phyloP scores from a whole-genome alignment of 2,113 vertebrate genomes.

The Aldabrachelys gigantea region DNA sequence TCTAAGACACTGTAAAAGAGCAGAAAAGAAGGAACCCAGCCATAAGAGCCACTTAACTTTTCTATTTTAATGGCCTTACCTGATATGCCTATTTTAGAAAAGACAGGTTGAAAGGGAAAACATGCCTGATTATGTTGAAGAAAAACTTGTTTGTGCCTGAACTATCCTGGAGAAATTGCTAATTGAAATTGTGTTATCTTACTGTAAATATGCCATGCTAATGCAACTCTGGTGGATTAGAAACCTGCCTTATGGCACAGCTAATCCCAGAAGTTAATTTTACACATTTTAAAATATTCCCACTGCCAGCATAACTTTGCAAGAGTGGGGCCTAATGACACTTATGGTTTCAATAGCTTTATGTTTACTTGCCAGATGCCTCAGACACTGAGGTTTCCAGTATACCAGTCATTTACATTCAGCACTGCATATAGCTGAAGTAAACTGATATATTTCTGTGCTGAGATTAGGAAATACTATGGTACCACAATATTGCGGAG shows the following conservation, averaged over 20 bases:
- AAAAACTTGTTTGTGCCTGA: conserved; percentile 64
- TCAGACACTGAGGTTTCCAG: conserved; percentile 9
- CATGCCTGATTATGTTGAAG: conserved; percentile 61
- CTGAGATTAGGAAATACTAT: conserved; percentile 11
- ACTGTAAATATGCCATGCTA: conserved; percentile 68
- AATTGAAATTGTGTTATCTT: conserved; percentile 68
- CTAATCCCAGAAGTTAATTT: conserved; percentile 49
- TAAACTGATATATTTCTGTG: conserved; percentile 6
- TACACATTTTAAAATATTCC: background rate
- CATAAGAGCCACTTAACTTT: conserved; percentile 32
- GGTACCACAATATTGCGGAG: conserved; percentile 22
- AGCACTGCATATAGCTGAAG: conserved; percentile 9
- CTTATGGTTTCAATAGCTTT: conserved; percentile 50
- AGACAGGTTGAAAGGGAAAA: conserved; percentile 68
- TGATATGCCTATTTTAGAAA: conserved; percentile 70
- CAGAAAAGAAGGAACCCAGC: conserved; percentile 35
- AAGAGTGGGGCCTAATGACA: conserved; percentile 45
- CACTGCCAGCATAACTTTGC: background rate
- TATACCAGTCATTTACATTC: conserved; percentile 44
- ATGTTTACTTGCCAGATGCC: conserved; percentile 46
- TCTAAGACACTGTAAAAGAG: background rate
- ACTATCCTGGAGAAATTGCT: conserved; percentile 68
- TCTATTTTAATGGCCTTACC: conserved; percentile 52
- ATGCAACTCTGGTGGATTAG: conserved; percentile 63
- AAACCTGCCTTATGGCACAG: conserved; percentile 62